Conservation (phyloP, 2,113 vertebrate species). For the Empidonax traillii region DNA sequence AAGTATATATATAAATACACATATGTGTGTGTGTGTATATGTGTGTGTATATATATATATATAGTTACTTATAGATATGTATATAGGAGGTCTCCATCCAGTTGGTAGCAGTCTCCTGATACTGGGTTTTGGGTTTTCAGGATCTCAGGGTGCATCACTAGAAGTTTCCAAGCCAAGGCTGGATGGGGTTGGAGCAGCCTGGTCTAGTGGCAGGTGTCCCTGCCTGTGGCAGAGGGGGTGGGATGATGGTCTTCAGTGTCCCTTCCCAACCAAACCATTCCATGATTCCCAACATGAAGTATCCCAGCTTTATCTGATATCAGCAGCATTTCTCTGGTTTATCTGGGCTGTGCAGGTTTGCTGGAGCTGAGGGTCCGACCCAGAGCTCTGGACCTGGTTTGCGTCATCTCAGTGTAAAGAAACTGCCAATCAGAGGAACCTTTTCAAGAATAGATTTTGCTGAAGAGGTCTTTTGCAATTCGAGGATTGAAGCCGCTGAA, state of each 20-base stretch:
- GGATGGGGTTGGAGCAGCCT: fast-evolving
- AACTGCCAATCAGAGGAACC: background rate
- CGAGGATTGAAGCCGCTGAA: background rate
- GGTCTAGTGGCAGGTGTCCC: background rate
- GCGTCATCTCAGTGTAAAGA: background rate
- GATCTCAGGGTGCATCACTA: background rate
- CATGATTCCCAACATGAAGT: fast-evolving
- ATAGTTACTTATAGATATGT: too few species aligned
- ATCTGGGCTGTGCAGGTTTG: background rate
- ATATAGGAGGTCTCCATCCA: fast-evolving
- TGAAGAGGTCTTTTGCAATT: background rate
- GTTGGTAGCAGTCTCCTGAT: background rate
- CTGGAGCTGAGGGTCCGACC: background rate
- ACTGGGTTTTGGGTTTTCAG: background rate
- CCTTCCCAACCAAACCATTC: background rate
- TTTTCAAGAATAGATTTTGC: background rate
- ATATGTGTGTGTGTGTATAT: background rate
- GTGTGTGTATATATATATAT: too few species aligned
- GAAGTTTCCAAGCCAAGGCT: fast-evolving
- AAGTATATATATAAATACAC: background rate
- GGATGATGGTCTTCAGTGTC: background rate
- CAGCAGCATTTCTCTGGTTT: background rate
- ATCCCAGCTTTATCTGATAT: background rate
- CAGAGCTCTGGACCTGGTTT: background rate
- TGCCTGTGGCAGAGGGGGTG: fast-evolving